phyloP scores from a whole-genome alignment of 2,888 invertebrate species.

The Hypolimnas misippus region DNA sequence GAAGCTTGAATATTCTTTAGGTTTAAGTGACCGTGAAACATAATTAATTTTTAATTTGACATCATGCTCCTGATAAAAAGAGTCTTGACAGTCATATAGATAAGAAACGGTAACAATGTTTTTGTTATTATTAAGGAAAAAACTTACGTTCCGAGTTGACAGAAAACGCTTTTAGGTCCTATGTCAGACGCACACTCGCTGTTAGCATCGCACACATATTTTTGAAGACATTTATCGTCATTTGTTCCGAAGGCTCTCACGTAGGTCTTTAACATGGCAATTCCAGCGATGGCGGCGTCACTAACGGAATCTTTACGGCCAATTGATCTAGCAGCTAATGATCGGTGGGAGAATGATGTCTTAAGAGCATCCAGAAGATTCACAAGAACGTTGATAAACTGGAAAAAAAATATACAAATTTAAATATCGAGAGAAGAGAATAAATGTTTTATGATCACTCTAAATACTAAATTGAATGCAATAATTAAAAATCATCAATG shows the following conservation, averaged over 20 bases:
- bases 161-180: slow-evolving; percentile 93
- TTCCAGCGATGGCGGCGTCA: slow-evolving; percentile 94
- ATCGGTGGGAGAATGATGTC: slow-evolving; percentile 96
- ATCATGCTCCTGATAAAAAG: too few species aligned
- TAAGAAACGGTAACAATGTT: too few species aligned
- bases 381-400: slow-evolving; percentile 97
- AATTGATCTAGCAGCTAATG: slow-evolving; percentile 91
- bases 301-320: slow-evolving; percentile 95
- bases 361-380: slow-evolving; percentile 95
- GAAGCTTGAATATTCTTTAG: too few species aligned
- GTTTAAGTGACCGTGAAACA: too few species aligned
- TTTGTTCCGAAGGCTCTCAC: slow-evolving; percentile 90
- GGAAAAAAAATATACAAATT: slow-evolving; percentile 47
- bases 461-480: slow-evolving; percentile 12
- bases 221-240: slow-evolving; percentile 93
- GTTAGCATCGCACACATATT: slow-evolving; percentile 95
- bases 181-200: slow-evolving; percentile 93
- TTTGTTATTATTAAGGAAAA: neutral
- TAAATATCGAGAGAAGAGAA: slow-evolving; percentile 1
- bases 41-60: too few species aligned
- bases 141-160: slow-evolving; percentile 96
- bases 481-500: slow-evolving; percentile 19
- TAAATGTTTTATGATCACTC: neutral
- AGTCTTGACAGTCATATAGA: too few species aligned
- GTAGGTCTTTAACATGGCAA: slow-evolving; percentile 95